Percentiles rank a stretch among this genome's conserved stretches.
Conservation (phyloP, 2,113 vertebrate genomes). For the Scalopus aquaticus region DNA sequence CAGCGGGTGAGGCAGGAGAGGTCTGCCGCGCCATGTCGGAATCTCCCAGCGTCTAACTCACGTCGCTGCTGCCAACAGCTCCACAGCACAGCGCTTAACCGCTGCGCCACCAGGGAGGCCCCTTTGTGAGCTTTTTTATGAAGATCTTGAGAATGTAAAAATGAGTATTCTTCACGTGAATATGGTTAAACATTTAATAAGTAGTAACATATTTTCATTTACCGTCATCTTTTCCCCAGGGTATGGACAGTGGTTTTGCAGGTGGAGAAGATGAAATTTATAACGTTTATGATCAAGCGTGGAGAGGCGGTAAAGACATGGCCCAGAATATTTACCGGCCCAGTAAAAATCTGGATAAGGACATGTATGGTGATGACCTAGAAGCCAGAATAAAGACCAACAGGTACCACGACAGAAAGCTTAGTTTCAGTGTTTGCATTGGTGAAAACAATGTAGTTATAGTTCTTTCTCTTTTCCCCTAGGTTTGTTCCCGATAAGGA, state of each 20-base stretch:
- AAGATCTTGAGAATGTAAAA: not conserved
- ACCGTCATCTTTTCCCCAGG: constrained; percentile 82
- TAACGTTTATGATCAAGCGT: constrained; percentile 97
- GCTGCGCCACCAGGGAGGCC: too few relatives aligned
- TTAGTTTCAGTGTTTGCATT: not conserved
- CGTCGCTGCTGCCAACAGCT: too few relatives aligned
- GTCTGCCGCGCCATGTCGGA: too few relatives aligned
- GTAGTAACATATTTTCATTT: not conserved
- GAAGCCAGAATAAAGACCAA: constrained; percentile 94
- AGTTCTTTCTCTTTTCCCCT: constrained; percentile 40
- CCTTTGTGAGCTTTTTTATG: too few relatives aligned
- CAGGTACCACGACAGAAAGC: constrained; percentile 85
- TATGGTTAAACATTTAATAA: constrained; percentile 44
- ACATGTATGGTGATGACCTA: constrained; percentile 94
- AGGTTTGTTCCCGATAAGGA: constrained; percentile 98
- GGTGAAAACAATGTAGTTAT: not conserved
- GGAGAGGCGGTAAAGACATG: constrained; percentile 94
- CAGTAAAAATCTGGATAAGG: constrained; percentile 95
- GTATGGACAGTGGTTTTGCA: constrained; percentile 98
- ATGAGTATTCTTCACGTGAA: not conserved
- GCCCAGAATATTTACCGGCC: constrained; percentile 97
- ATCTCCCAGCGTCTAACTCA: too few relatives aligned
- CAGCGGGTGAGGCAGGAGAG: too few relatives aligned
- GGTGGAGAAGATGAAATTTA: constrained; percentile 97
- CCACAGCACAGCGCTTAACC: too few relatives aligned